phyloP scores from a whole-genome alignment of 2,888 invertebrate species.

The Leptinotarsa haldemani region DNA sequence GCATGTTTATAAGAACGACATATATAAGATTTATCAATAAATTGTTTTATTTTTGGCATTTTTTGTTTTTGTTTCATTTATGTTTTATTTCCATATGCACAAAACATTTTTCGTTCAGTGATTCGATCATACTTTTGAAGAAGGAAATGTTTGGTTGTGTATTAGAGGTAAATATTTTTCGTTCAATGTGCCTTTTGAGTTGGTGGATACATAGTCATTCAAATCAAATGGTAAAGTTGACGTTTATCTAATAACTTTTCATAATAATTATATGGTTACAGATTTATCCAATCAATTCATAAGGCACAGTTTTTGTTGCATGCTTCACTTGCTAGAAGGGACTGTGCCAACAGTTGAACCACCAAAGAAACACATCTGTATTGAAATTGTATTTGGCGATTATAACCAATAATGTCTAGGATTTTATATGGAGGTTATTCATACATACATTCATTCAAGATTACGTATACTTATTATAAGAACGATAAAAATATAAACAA shows the following conservation, averaged over 20 bases:
- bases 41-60: slow-evolving; percentile 57
- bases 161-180: slow-evolving; percentile 47
- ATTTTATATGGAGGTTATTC: no score
- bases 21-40: slow-evolving; percentile 50
- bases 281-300: background rate
- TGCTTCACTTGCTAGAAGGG: slow-evolving; percentile 1
- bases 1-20: slow-evolving; percentile 48
- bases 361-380: background rate
- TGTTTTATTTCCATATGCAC: slow-evolving; percentile 59
- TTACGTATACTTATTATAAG: no score
- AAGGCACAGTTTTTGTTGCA: slow-evolving; percentile 6
- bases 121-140: background rate
- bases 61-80: slow-evolving; percentile 60
- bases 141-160: slow-evolving; percentile 14
- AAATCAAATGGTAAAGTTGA: slow-evolving; percentile 46
- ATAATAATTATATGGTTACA: background rate
- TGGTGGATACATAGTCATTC: slow-evolving; percentile 58
- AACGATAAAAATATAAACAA: no score
- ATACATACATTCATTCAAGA: no score
- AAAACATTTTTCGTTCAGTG: slow-evolving; percentile 6
- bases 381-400: background rate
- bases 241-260: background rate
- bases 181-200: slow-evolving; percentile 51
- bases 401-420: background rate
- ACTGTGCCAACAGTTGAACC: background rate